These are phyloP conservation scores for Thera obeliscata DNA, from an alignment of 2,888 invertebrate species.

Conservation along the genomic window DNA sequence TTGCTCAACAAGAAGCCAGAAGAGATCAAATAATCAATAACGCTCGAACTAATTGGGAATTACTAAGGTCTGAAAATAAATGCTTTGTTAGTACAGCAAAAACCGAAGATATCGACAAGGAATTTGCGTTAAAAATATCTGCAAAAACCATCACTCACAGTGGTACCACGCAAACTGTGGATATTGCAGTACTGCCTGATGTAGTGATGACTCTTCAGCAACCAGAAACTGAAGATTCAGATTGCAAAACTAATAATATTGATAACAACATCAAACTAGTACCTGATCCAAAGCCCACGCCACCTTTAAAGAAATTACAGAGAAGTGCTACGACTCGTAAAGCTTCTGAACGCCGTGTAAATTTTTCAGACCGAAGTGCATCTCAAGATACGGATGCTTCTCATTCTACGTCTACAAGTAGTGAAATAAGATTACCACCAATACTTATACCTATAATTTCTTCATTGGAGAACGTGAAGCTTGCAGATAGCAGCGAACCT, in stretches of 20 bases:
- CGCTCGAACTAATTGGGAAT: slow-evolving; percentile 94
- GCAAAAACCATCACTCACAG: slow-evolving; percentile 51
- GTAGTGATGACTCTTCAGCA: slow-evolving; percentile 64
- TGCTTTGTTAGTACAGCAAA: slow-evolving; percentile 74
- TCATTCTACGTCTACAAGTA: slow-evolving; percentile 84
- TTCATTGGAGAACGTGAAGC: slow-evolving; percentile 83
- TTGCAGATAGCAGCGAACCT: slow-evolving; percentile 70
- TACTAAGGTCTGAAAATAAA: slow-evolving; percentile 87
- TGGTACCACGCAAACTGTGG: slow-evolving; percentile 55
- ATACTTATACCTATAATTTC: slow-evolving; percentile 88
- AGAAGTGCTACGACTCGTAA: slow-evolving; percentile 77
- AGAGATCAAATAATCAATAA: slow-evolving; percentile 94
- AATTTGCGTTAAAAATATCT: slow-evolving; percentile 58
- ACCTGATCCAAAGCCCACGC: slow-evolving; percentile 55
- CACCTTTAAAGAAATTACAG: slow-evolving; percentile 65
- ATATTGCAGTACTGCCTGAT: slow-evolving; percentile 61
- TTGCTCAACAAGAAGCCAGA: slow-evolving; percentile 85
- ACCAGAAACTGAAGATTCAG: slow-evolving; percentile 64
- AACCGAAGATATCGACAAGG: slow-evolving; percentile 63
- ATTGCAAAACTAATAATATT: slow-evolving; percentile 61
- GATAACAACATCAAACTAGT: slow-evolving; percentile 56
- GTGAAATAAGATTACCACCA: slow-evolving; percentile 88
- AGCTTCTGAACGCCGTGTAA: slow-evolving; percentile 77
- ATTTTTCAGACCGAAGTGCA: slow-evolving; percentile 81
- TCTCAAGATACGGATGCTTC: slow-evolving; percentile 87